phyloP scores from a whole-genome alignment of 2,113 vertebrate species.

The Nicator chloris region DNA sequence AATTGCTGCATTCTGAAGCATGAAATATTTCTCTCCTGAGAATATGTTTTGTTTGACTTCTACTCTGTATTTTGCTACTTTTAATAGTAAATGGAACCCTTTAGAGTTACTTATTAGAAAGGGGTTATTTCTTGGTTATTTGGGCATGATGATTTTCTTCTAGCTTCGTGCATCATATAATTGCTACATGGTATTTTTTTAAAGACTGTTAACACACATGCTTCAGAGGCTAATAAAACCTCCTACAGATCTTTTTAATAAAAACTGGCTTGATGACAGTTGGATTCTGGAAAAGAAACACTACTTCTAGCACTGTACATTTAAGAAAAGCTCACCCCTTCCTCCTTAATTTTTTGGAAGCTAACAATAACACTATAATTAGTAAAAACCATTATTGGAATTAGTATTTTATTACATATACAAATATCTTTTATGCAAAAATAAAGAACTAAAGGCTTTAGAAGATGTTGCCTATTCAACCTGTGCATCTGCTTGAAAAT shows the following conservation, averaged over 20 bases:
- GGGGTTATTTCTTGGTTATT: background rate
- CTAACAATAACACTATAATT: background rate
- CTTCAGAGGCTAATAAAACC: background rate
- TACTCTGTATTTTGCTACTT: background rate
- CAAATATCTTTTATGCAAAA: background rate
- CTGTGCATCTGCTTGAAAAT: background rate
- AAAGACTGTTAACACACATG: background rate
- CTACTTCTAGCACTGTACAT: background rate
- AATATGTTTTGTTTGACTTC: background rate
- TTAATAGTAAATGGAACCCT: background rate
- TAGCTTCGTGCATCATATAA: background rate
- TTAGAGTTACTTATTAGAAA: background rate
- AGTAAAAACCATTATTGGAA: background rate
- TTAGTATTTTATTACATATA: background rate
- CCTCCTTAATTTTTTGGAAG: background rate
- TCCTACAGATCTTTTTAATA: background rate
- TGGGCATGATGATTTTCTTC: background rate
- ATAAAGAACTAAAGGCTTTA: background rate
- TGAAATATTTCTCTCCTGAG: background rate
- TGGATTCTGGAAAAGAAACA: background rate
- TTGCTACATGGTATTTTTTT: background rate
- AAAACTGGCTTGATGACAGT: background rate
- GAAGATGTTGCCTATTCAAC: background rate
- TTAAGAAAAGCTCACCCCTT: background rate
- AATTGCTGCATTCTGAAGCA: constrained; percentile 12